Conservation (phyloP, 2,797 vertebrate species). For the Sebastes itinus region DNA sequence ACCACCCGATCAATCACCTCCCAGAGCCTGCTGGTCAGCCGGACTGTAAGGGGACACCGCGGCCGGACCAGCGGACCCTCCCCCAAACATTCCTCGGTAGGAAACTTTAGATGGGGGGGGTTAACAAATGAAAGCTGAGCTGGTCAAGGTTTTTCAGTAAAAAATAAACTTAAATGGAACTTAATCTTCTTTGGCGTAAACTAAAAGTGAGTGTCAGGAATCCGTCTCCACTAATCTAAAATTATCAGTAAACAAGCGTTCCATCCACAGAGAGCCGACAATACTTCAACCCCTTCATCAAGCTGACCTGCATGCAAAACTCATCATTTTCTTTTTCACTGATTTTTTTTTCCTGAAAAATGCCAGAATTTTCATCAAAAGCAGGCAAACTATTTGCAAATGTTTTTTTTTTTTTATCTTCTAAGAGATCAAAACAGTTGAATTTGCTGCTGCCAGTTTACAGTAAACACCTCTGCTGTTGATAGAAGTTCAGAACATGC, state of each 20-base stretch:
- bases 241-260: background rate
- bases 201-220: background rate
- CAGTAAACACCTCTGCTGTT: background rate
- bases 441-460: background rate
- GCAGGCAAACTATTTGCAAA: background rate
- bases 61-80: conserved; percentile 67
- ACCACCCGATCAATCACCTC: conserved; percentile 98
- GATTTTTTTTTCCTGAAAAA: background rate
- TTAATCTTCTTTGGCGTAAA: background rate
- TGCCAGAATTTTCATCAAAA: background rate
- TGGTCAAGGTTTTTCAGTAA: conserved; percentile 1
- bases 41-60: conserved; percentile 95
- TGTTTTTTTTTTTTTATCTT: background rate
- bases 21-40: conserved; percentile 85
- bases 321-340: background rate
- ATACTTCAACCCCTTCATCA: background rate
- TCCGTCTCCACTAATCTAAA: background rate
- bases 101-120: background rate
- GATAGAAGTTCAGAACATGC: background rate
- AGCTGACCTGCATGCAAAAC: background rate
- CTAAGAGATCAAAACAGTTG: background rate
- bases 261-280: background rate
- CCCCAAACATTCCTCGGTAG: conserved; percentile 65
- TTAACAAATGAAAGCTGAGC: conserved; percentile 17
- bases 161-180: background rate